A percentile compares a stretch with the other conserved stretches of the same genome.
Evolutionary conservation across 1,140 invertebrate species (phyloP).

Genomic region (Drosophila tristis): DNA sequence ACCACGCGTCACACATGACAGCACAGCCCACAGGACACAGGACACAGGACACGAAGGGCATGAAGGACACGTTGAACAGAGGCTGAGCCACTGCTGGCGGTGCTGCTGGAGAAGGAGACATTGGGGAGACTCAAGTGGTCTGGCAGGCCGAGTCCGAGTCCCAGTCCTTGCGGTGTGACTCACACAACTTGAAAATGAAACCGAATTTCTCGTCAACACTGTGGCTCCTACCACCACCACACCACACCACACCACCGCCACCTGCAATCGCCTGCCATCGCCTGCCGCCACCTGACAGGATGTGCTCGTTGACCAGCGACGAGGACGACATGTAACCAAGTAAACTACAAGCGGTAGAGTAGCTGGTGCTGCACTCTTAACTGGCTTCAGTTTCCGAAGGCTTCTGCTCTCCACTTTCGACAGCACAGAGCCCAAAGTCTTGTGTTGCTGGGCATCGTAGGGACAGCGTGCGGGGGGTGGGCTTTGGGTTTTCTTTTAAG

Average conservation of each 20-base stretch:
- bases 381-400: too few relatives aligned
- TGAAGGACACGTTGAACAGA: slow-evolving; percentile 5
- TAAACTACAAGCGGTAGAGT: too few relatives aligned
- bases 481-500: too few relatives aligned
- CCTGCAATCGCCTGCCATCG: background rate
- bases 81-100: background rate
- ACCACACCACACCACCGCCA: background rate
- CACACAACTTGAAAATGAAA: slow-evolving; percentile 42
- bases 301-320: slow-evolving; percentile 18
- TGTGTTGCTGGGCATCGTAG: too few relatives aligned
- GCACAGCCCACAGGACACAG: slow-evolving; percentile 27
- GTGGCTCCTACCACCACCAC: slow-evolving; percentile 8
- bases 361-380: too few relatives aligned
- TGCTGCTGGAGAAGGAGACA: background rate
- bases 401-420: too few relatives aligned
- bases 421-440: too few relatives aligned
- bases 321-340: background rate
- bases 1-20: slow-evolving; percentile 75
- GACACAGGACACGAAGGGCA: slow-evolving; percentile 6
- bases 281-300: slow-evolving; percentile 11
- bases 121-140: background rate
- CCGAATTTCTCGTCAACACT: slow-evolving; percentile 6
- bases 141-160: background rate
- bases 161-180: slow-evolving; percentile 1
- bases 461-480: too few relatives aligned